Conservation (phyloP, 2,113 vertebrate genomes). For the Syrrhaptes paradoxus region DNA sequence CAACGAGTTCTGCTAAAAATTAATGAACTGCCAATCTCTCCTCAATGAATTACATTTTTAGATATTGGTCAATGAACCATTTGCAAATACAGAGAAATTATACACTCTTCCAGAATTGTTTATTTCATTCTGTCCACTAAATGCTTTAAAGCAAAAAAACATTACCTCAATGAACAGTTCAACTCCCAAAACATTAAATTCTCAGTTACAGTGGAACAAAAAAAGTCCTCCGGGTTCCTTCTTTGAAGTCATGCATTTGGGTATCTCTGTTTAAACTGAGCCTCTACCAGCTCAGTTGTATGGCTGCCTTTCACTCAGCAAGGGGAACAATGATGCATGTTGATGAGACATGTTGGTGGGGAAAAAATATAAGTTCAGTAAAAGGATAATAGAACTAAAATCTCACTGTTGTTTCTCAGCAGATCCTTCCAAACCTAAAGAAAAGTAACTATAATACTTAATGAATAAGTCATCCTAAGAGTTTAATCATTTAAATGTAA, state of each 20-base stretch:
- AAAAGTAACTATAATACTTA: not conserved
- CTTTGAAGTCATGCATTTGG: not conserved
- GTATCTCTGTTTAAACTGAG: not conserved
- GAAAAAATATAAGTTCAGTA: not conserved
- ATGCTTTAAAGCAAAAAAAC: not conserved
- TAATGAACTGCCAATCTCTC: not conserved
- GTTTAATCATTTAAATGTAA: not conserved
- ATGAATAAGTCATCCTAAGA: not conserved
- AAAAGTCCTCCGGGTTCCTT: not conserved
- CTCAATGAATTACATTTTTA: not conserved
- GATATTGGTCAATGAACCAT: not conserved
- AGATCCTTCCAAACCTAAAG: not conserved
- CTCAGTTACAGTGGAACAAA: not conserved
- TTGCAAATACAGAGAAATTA: not conserved
- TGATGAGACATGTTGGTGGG: not conserved
- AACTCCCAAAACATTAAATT: not conserved
- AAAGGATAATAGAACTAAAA: not conserved
- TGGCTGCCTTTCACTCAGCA: not conserved
- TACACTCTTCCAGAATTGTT: not conserved
- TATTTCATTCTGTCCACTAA: not conserved
- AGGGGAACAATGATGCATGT: fast-evolving
- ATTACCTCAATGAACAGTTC: not conserved
- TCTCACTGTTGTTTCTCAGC: not conserved
- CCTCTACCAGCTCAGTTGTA: not conserved
- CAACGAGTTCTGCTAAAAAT: not conserved